Percentiles rank a stretch among this genome's conserved stretches.
Conservation (phyloP, 2,113 vertebrate genomes). For the Chrysemys picta region DNA sequence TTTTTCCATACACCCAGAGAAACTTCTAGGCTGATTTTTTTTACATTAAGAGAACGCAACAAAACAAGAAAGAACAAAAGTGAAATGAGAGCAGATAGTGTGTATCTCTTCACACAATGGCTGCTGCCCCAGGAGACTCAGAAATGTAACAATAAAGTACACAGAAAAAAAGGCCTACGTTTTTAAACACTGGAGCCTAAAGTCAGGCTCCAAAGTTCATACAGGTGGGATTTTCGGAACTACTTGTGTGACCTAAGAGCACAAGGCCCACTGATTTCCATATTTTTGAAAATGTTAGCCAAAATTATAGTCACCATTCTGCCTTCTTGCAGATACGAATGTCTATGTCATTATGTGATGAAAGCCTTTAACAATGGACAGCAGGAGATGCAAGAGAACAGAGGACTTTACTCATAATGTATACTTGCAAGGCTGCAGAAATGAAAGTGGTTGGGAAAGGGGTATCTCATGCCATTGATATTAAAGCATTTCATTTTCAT, state of each 20-base stretch:
- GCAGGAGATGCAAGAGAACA: not conserved
- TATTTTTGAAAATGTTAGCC: not conserved
- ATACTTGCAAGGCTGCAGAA: not conserved
- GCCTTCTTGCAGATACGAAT: not conserved
- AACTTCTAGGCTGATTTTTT: not conserved
- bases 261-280: not conserved
- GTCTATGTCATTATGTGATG: not conserved
- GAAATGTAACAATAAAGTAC: not conserved
- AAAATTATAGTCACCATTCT: not conserved
- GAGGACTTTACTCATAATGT: not conserved
- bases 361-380: not conserved
- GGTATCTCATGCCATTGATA: not conserved
- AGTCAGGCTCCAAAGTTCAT: not conserved
- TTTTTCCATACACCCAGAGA: not conserved
- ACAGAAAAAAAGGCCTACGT: not conserved
- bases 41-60: not conserved
- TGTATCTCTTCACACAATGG: not conserved
- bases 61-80: not conserved
- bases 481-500: not conserved
- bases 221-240: not conserved
- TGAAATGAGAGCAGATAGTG: not conserved
- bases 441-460: not conserved
- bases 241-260: not conserved
- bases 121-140: not conserved
- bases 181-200: slow-evolving; percentile 21